Conservation (phyloP, 1,140 invertebrate genomes). For the Drosophila tropicalis region DNA sequence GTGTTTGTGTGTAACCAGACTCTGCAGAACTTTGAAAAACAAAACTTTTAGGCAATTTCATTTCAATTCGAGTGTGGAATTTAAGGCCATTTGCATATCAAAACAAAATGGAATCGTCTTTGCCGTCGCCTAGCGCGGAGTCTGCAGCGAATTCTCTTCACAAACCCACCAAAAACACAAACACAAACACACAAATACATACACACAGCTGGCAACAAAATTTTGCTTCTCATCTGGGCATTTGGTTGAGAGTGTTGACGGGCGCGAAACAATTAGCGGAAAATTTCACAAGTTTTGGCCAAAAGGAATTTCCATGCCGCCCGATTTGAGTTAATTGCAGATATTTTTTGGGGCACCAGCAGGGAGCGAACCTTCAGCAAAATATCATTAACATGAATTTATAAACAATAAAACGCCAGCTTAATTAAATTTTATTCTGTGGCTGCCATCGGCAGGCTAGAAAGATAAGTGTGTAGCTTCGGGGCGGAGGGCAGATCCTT, state of each 20-base stretch:
- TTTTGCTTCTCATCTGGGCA: constrained; percentile 1
- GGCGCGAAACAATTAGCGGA: constrained; percentile 73
- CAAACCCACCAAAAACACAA: constrained; percentile 13
- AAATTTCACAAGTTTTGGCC: constrained; percentile 65
- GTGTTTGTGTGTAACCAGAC: constrained; percentile 3
- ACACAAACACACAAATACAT: neutral
- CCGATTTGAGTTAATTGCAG: constrained; percentile 70
- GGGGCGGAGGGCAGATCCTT: neutral
- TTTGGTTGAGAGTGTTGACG: constrained; percentile 25
- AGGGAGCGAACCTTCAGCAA: constrained; percentile 37
- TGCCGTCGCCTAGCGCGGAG: constrained; percentile 18
- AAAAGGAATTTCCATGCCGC: constrained; percentile 57
- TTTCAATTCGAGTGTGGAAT: constrained; percentile 73
- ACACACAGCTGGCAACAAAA: constrained; percentile 61
- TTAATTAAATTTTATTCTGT: constrained; percentile 69
- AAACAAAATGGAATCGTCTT: constrained; percentile 61
- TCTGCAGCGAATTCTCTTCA: constrained; percentile 17
- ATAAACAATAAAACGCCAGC: constrained; percentile 74
- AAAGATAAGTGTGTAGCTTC: neutral
- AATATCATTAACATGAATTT: constrained; percentile 82
- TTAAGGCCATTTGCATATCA: constrained; percentile 79
- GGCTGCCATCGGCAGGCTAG: constrained; percentile 18
- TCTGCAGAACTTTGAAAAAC: constrained; percentile 37
- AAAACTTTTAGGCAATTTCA: constrained; percentile 74
- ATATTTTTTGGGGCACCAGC: constrained; percentile 55